Percentiles rank a stretch among this genome's conserved stretches.
These are phyloP conservation scores for Heliconius hermathena DNA, from an alignment of 1,140 invertebrate genomes.

Conservation along the genomic window DNA sequence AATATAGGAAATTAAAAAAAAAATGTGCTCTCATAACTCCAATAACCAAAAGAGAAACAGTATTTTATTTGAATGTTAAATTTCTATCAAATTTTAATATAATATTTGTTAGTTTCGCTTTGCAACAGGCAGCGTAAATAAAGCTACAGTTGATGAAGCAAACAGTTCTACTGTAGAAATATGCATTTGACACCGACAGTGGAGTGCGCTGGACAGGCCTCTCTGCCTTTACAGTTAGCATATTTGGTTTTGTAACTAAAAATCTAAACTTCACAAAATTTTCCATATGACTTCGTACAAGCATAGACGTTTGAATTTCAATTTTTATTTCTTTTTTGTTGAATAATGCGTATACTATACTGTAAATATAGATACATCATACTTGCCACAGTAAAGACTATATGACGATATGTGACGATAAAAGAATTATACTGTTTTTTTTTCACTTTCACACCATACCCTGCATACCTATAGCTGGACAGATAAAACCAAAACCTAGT, in stretches of 20 bases:
- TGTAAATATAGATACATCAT: too few species aligned
- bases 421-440: too few species aligned
- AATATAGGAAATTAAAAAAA: too few species aligned
- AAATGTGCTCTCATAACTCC: too few species aligned
- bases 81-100: neutral
- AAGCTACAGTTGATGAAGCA: constrained; percentile 1
- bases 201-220: neutral
- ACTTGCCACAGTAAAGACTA: too few species aligned
- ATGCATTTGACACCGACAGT: neutral
- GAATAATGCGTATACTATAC: neutral
- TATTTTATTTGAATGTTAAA: too few species aligned
- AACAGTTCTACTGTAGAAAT: neutral
- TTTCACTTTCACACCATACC: too few species aligned
- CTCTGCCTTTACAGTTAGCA: neutral
- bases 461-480: too few species aligned
- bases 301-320: neutral
- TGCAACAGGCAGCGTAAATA: neutral
- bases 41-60: too few species aligned
- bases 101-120: neutral
- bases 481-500: too few species aligned
- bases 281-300: neutral
- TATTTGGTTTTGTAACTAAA: neutral
- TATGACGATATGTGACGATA: too few species aligned
- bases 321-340: neutral
- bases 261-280: neutral